Conservation (phyloP, 1,140 invertebrate species). For the Metaphire vulgaris region DNA sequence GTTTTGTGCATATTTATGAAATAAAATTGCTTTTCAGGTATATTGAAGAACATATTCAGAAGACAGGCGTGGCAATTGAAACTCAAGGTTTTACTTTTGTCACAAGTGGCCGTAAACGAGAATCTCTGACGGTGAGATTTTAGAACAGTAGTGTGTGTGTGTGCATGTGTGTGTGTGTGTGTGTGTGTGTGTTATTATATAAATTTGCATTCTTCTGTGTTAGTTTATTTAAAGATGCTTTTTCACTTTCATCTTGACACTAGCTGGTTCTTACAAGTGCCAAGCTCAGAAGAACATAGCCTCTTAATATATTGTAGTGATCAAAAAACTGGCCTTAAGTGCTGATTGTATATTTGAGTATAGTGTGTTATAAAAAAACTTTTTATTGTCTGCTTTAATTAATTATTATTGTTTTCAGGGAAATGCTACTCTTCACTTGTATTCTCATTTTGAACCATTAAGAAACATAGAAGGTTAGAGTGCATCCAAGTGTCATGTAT, state of each 20-base stretch:
- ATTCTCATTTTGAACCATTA: constrained; percentile 59
- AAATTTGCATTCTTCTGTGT: constrained; percentile 3
- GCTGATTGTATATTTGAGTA: no score
- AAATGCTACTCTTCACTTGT: constrained; percentile 60
- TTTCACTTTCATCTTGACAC: no score
- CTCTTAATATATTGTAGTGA: no score
- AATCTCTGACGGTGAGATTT: constrained; percentile 55
- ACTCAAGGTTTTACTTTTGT: constrained; percentile 60
- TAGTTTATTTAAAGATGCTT: no score
- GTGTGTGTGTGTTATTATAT: not conserved
- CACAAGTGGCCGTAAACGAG: constrained; percentile 58
- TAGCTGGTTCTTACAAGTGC: no score
- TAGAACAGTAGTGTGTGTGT: not conserved
- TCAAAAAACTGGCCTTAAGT: no score
- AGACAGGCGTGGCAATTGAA: constrained; percentile 61
- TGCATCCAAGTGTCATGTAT: no score
- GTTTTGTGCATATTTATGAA: no score
- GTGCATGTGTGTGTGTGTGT: not conserved
- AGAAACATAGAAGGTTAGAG: constrained; percentile 57
- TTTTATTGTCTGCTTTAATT: constrained; percentile 16
- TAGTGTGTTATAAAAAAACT: no score
- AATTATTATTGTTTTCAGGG: constrained; percentile 51
- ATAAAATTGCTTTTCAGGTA: constrained; percentile 57
- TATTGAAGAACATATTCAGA: constrained; percentile 60
- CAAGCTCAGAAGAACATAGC: no score